Conservation (phyloP, 2,113 vertebrate genomes). For the Arenaria interpres region DNA sequence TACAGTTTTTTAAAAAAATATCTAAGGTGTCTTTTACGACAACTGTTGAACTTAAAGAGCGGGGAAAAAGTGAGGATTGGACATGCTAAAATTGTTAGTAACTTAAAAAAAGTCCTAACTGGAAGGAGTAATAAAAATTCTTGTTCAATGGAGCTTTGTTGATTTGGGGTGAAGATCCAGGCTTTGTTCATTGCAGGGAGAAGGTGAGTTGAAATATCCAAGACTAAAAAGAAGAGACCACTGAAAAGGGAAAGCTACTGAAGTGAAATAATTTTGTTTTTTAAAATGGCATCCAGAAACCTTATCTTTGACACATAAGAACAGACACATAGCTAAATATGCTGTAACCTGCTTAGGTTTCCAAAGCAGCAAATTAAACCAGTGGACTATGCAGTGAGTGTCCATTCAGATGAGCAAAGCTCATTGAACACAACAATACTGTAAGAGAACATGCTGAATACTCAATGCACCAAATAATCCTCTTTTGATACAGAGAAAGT, state of each 20-base stretch:
- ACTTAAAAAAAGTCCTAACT: not conserved
- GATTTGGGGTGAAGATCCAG: constrained; percentile 28
- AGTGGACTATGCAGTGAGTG: constrained; percentile 65
- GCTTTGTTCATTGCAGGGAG: not conserved
- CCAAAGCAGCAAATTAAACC: constrained; percentile 66
- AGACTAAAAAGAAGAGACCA: not conserved
- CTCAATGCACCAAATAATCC: constrained; percentile 58
- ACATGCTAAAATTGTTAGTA: not conserved
- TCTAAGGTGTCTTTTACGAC: not conserved
- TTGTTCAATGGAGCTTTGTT: constrained; percentile 40
- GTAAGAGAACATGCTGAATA: constrained; percentile 59
- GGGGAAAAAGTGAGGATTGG: not conserved
- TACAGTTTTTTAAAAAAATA: not conserved
- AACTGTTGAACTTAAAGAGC: not conserved
- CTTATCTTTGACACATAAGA: constrained; percentile 64
- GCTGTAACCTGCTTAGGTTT: constrained; percentile 42
- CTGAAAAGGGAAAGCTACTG: constrained; percentile 36
- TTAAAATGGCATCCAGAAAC: constrained; percentile 46
- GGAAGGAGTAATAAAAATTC: not conserved
- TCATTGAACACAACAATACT: constrained; percentile 63
- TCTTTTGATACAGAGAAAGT: constrained; percentile 37
- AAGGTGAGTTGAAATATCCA: constrained; percentile 18
- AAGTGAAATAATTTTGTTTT: constrained; percentile 63
- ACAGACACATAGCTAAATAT: constrained; percentile 57
- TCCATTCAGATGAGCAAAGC: constrained; percentile 72